Conservation (phyloP, 2,888 invertebrate species). For the Lacanobia oleracea region DNA sequence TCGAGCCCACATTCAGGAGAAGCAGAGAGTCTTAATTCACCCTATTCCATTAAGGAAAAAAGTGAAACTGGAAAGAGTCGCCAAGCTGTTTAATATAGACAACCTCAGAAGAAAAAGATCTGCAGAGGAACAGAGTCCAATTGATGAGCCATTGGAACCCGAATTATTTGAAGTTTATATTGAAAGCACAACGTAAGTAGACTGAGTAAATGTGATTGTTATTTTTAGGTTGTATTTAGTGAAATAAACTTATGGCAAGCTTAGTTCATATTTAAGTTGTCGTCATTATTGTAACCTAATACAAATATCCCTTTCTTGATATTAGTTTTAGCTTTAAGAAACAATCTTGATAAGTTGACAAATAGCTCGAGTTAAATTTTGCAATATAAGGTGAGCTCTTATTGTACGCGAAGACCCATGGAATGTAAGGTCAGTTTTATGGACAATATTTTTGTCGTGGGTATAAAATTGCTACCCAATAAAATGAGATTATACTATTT, state of each 20-base stretch:
- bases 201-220: slow-evolving; percentile 3
- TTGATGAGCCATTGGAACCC: slow-evolving; percentile 7
- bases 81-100: slow-evolving; percentile 79
- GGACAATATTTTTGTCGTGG: too few species aligned
- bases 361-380: too few species aligned
- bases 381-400: not conserved
- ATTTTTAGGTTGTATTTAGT: slow-evolving; percentile 5
- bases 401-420: not conserved
- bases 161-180: slow-evolving; percentile 75
- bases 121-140: not conserved
- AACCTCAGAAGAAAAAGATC: slow-evolving; percentile 75
- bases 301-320: not conserved
- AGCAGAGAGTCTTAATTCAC: slow-evolving; percentile 72
- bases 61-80: slow-evolving; percentile 81
- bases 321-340: not conserved
- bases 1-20: slow-evolving; percentile 77
- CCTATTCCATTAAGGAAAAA: slow-evolving; percentile 78
- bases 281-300: not conserved
- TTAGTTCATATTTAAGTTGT: slow-evolving; percentile 21
- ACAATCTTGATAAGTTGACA: too few species aligned
- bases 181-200: slow-evolving; percentile 82
- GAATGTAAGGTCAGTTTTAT: not conserved
- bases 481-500: too few species aligned
- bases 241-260: slow-evolving; percentile 1
- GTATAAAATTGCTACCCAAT: too few species aligned